These are phyloP conservation scores for Podarcis siculus DNA, from an alignment of 2,797 vertebrate species.

Conservation along the genomic window DNA sequence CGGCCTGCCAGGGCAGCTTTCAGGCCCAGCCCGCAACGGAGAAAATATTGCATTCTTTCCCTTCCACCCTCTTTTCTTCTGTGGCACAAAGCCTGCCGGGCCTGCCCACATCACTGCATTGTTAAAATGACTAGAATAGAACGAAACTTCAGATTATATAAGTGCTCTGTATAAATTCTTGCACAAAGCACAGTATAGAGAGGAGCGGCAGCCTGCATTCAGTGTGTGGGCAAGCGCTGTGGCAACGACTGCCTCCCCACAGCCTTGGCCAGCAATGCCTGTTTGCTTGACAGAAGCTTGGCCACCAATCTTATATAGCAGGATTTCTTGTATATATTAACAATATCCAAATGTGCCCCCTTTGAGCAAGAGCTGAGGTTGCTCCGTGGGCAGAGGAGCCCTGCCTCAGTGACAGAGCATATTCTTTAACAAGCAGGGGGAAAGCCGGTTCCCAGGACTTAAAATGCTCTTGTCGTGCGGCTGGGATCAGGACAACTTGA, in stretches of 20 bases:
- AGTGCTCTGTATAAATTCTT: background rate
- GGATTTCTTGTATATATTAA: background rate
- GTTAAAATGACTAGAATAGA: conserved; percentile 16
- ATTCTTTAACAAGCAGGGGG: background rate
- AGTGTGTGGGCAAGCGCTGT: background rate
- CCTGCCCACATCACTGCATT: conserved; percentile 8
- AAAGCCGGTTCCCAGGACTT: background rate
- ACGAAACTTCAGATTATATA: conserved; percentile 3
- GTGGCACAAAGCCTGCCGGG: background rate
- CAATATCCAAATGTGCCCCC: conserved; percentile 1
- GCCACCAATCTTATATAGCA: background rate
- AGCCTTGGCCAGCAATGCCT: background rate
- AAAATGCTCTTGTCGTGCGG: background rate
- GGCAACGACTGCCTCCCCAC: background rate
- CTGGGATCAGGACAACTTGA: background rate
- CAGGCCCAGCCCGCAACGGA: background rate
- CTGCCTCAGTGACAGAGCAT: background rate
- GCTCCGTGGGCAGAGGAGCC: background rate
- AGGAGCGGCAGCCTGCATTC: background rate
- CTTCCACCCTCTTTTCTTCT: background rate
- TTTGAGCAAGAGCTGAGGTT: background rate
- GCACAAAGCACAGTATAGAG: background rate
- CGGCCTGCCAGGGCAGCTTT: background rate
- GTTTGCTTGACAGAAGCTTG: background rate
- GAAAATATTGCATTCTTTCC: background rate